phyloP scores from a whole-genome alignment of 2,797 vertebrate species.

The Crypturellus tataupa region DNA sequence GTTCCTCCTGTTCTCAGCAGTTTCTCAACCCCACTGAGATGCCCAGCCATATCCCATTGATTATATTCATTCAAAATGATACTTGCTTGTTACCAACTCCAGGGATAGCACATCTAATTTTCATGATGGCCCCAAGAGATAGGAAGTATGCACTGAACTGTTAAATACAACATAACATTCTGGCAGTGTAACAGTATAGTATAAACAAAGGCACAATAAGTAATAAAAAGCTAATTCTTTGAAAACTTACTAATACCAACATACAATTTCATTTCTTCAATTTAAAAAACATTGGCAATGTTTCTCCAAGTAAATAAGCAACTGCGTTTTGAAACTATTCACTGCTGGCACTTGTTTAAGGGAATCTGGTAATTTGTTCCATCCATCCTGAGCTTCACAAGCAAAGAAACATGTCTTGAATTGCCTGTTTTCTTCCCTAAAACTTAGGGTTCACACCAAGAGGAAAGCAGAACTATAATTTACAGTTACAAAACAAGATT shows the following conservation, averaged over 20 bases:
- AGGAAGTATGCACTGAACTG: slow-evolving; percentile 47
- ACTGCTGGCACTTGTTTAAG: slow-evolving; percentile 66
- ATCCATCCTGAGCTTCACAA: slow-evolving; percentile 40
- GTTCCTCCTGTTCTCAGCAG: not conserved
- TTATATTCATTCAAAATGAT: slow-evolving; percentile 52
- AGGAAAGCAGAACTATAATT: slow-evolving; percentile 66
- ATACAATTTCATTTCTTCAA: slow-evolving; percentile 67
- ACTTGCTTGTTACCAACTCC: slow-evolving; percentile 43
- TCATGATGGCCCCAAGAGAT: not conserved
- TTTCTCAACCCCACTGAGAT: not conserved
- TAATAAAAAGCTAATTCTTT: slow-evolving; percentile 66
- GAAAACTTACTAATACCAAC: slow-evolving; percentile 66
- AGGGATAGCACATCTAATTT: slow-evolving; percentile 51
- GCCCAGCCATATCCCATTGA: slow-evolving; percentile 2
- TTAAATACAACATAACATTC: slow-evolving; percentile 58
- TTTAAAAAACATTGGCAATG: slow-evolving; percentile 65
- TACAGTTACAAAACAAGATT: slow-evolving; percentile 42
- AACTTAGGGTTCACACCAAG: slow-evolving; percentile 61
- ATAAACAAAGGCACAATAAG: slow-evolving; percentile 64
- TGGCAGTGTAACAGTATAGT: not conserved
- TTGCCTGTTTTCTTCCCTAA: slow-evolving; percentile 55
- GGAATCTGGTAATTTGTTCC: slow-evolving; percentile 70
- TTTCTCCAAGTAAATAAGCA: slow-evolving; percentile 71
- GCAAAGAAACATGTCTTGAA: slow-evolving; percentile 57
- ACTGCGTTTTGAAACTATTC: slow-evolving; percentile 71